Percentiles rank a stretch among this genome's conserved stretches.
Evolutionary conservation across 2,113 vertebrate genomes (phyloP).

Genomic region (Daphoenositta chrysoptera): DNA sequence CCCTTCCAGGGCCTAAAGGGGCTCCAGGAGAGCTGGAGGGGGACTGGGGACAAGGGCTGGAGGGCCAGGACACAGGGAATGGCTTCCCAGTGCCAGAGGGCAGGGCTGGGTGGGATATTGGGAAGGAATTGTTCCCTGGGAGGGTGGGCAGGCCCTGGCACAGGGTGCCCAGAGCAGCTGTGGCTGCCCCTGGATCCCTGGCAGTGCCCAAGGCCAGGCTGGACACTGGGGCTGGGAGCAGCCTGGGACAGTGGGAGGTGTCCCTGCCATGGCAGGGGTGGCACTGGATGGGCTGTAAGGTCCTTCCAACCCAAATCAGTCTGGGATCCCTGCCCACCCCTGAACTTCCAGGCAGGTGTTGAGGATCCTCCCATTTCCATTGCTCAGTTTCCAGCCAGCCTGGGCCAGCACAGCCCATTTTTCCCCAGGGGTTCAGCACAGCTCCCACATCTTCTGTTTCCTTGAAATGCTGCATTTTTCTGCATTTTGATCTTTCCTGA

Average conservation of each 20-base stretch:
- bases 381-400: not conserved
- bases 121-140: not conserved
- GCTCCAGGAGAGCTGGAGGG: not conserved
- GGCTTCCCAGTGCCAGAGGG: not conserved
- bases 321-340: not conserved
- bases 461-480: not conserved
- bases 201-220: not conserved
- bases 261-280: not conserved
- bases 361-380: not conserved
- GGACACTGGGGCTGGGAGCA: not conserved
- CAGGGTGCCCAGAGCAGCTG: not conserved
- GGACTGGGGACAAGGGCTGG: not conserved
- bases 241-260: not conserved
- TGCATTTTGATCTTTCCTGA: not conserved
- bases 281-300: fast-evolving
- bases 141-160: not conserved
- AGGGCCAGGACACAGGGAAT: not conserved
- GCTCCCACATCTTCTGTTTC: not conserved
- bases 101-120: fast-evolving
- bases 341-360: not conserved
- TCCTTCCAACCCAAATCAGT: not conserved
- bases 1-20: not conserved
- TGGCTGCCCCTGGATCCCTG: not conserved
- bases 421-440: not conserved
- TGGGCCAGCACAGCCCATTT: fast-evolving